phyloP scores from a whole-genome alignment of 2,888 invertebrate species.

The Macrostomum cliftonense region DNA sequence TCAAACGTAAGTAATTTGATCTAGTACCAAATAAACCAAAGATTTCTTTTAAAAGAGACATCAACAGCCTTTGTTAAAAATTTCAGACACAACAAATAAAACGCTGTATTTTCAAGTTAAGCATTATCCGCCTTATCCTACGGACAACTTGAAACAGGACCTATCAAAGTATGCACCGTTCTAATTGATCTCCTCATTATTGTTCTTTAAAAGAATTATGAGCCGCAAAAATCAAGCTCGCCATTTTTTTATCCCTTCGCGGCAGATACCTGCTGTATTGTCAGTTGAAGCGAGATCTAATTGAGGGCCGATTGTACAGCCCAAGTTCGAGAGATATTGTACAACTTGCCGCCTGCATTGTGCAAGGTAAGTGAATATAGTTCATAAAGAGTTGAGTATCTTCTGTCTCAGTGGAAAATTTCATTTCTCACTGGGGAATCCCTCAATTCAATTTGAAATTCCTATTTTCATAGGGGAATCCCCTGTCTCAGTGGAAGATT shows the following conservation, averaged over 20 bases:
- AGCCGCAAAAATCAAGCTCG: no score
- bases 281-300: conserved; percentile 75
- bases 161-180: conserved; percentile 49
- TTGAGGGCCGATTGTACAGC: conserved; percentile 81
- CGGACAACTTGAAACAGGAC: conserved; percentile 65
- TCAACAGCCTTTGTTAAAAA: not conserved
- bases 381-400: no score
- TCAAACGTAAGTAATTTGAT: conserved; percentile 45
- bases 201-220: no score
- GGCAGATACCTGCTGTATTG: conserved; percentile 66
- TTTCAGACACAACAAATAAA: conserved; percentile 67
- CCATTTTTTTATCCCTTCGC: no score
- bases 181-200: no score
- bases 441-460: no score
- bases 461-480: no score
- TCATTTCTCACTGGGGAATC: no score
- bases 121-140: conserved; percentile 87
- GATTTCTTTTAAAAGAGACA: not conserved
- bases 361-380: conserved; percentile 77
- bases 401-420: no score
- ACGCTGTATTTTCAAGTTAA: conserved; percentile 87
- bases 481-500: no score
- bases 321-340: conserved; percentile 52
- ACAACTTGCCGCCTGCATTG: conserved; percentile 67
- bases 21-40: not conserved